These are phyloP conservation scores for Hydractinia symbiolongicarpus DNA, from an alignment of 30 jellyfish, hydroid and myxozoan species.

Conservation along the genomic window DNA sequence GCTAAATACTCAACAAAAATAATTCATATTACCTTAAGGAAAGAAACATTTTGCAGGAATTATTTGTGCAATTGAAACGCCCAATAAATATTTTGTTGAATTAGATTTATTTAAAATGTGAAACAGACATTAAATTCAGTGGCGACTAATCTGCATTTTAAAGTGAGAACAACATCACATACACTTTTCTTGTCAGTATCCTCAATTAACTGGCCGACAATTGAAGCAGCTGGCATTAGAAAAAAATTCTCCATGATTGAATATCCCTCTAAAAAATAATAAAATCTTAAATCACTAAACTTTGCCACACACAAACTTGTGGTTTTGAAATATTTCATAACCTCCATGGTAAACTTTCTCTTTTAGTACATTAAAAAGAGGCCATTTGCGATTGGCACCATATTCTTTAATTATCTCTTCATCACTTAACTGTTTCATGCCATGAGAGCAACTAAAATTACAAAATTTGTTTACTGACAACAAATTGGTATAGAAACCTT, in stretches of 20 bases:
- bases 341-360: conserved; percentile 77
- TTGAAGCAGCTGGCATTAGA: conserved; percentile 82
- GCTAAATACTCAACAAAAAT: too few relatives aligned
- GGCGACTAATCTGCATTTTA: neutral
- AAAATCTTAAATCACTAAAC: neutral
- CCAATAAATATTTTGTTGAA: too few relatives aligned
- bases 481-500: neutral
- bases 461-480: neutral
- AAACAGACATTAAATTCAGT: neutral
- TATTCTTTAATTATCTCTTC: conserved; percentile 46
- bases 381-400: conserved; percentile 72
- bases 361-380: conserved; percentile 45
- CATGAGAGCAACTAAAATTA: conserved; percentile 80
- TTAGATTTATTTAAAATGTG: neutral
- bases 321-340: neutral
- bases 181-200: conserved; percentile 51
- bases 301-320: neutral
- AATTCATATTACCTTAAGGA: too few relatives aligned
- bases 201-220: conserved; percentile 79
- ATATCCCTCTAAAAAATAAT: conserved; percentile 47
- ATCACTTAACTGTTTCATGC: conserved; percentile 55
- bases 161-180: neutral
- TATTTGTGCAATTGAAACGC: too few relatives aligned
- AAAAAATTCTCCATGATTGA: conserved; percentile 74
- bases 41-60: too few relatives aligned